These are phyloP conservation scores for Kuschelorhynchus macadamiae DNA, from an alignment of 2,888 invertebrate species.

Conservation along the genomic window DNA sequence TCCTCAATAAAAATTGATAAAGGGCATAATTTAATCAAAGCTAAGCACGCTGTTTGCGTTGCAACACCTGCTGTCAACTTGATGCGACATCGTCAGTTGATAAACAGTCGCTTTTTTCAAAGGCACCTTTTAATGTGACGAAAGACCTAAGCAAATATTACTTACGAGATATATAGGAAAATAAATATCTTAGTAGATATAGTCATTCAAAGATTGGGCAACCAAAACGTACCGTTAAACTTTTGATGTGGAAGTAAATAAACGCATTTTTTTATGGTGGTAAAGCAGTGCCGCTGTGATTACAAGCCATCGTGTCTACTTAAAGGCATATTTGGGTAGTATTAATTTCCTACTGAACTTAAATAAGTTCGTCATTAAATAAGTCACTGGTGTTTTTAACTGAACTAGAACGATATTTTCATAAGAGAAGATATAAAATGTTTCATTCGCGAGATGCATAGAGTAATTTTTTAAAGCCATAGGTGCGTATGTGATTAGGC, in stretches of 20 bases:
- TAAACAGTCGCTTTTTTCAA: conserved; percentile 20
- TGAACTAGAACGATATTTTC: no score
- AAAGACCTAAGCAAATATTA: conserved; percentile 39
- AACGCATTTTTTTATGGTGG: conserved; percentile 1
- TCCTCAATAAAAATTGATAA: conserved; percentile 34
- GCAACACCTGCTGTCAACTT: conserved; percentile 41
- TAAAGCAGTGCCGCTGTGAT: background rate
- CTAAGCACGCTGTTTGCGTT: conserved; percentile 27
- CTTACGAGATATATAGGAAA: conserved; percentile 32
- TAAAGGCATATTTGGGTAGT: background rate
- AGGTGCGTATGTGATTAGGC: no score
- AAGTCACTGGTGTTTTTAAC: no score
- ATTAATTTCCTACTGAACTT: background rate
- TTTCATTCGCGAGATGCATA: no score
- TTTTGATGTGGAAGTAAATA: conserved; percentile 39
- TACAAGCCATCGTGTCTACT: background rate
- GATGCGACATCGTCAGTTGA: conserved; percentile 17
- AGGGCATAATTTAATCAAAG: conserved; percentile 28
- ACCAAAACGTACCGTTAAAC: conserved; percentile 17
- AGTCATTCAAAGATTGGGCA: conserved; percentile 36
- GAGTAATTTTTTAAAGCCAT: no score
- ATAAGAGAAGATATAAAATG: no score
- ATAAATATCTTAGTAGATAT: conserved; percentile 28
- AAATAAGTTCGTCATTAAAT: no score
- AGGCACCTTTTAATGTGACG: conserved; percentile 39